These are phyloP conservation scores for Eupithecia tripunctaria DNA, from an alignment of 2,888 invertebrate species.

Conservation along the genomic window DNA sequence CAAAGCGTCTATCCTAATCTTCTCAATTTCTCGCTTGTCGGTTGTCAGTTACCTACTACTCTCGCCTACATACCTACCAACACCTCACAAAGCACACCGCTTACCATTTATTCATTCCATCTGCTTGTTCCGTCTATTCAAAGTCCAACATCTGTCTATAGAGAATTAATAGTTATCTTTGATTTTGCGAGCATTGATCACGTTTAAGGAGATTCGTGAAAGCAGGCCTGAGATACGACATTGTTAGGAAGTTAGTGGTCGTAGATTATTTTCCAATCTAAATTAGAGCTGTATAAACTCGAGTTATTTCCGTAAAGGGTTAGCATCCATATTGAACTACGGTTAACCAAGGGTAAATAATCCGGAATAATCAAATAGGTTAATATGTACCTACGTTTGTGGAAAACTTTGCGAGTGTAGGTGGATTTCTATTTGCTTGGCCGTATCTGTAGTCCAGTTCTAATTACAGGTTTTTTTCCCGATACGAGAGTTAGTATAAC, in stretches of 20 bases:
- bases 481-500: no score
- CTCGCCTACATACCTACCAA: no score
- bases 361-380: constrained; percentile 6
- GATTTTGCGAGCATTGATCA: neutral
- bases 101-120: neutral
- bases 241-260: neutral
- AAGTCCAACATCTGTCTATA: neutral
- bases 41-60: no score
- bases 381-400: neutral
- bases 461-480: neutral
- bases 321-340: neutral
- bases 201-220: neutral
- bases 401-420: neutral
- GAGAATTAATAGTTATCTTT: neutral
- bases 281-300: neutral
- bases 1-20: no score
- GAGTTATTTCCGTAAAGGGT: neutral
- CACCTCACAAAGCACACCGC: no score
- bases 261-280: neutral
- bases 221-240: neutral
- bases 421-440: constrained; percentile 20
- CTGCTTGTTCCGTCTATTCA: neutral
- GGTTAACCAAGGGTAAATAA: constrained; percentile 1
- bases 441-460: constrained; percentile 49
- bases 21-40: no score